Percentiles rank a stretch among this genome's conserved stretches.
Evolutionary conservation across 2,888 invertebrate species (phyloP).

Genomic region (Spilarctia lutea): DNA sequence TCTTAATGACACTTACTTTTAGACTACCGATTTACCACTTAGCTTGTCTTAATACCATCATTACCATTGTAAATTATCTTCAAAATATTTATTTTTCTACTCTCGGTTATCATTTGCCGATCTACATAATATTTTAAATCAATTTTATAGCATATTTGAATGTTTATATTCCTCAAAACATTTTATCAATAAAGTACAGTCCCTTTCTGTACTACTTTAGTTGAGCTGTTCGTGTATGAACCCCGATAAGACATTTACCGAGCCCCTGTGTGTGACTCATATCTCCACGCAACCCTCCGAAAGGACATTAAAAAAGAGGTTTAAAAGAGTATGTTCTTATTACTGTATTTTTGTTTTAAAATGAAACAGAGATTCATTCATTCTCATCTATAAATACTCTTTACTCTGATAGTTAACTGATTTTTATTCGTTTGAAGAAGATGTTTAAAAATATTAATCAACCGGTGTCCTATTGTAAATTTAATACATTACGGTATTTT

Average conservation of each 20-base stretch:
- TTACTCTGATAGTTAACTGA: neutral
- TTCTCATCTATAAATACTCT: no score
- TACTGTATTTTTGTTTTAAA: neutral
- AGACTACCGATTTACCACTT: no score
- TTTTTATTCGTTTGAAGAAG: no score
- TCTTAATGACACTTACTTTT: neutral
- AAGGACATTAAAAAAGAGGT: neutral
- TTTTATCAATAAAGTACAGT: neutral
- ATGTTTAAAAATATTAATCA: no score
- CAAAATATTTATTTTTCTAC: neutral
- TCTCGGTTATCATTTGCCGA: neutral
- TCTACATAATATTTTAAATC: neutral
- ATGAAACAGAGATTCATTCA: no score
- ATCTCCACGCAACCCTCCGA: neutral
- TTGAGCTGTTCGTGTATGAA: neutral
- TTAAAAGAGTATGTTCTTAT: neutral
- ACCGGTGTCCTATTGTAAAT: no score
- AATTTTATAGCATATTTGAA: neutral
- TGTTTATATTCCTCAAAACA: neutral
- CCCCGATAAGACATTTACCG: neutral
- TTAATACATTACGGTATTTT: no score
- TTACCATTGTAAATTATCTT: no score
- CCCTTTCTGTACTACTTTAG: neutral
- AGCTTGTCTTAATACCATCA: no score
- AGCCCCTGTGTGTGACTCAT: neutral